These are phyloP conservation scores for Philaenus spumarius DNA, from an alignment of 1,140 invertebrate genomes.

Conservation along the genomic window DNA sequence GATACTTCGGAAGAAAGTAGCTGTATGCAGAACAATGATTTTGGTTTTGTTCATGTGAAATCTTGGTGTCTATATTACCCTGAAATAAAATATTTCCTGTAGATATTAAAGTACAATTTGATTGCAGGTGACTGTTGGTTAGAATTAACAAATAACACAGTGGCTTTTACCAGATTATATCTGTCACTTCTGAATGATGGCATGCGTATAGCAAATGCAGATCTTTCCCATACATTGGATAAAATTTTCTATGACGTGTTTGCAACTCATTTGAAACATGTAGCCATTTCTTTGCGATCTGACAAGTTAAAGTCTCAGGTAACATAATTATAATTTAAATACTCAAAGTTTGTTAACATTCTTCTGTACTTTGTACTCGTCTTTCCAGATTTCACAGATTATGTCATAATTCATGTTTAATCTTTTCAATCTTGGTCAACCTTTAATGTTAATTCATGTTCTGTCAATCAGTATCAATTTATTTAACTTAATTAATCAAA, in stretches of 20 bases:
- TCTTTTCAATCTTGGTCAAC: no score
- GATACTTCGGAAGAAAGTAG: no score
- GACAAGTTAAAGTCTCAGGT: constrained; percentile 52
- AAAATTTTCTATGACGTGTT: constrained; percentile 56
- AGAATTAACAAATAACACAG: constrained; percentile 59
- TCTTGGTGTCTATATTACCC: no score
- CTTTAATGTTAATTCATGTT: no score
- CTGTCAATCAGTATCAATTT: no score
- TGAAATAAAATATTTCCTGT: no score
- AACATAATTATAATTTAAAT: no score
- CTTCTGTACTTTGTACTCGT: no score
- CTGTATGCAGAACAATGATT: no score
- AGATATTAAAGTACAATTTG: not conserved
- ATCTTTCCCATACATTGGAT: constrained; percentile 55
- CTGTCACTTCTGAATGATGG: constrained; percentile 60
- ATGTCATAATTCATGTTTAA: not conserved
- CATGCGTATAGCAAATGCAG: constrained; percentile 54
- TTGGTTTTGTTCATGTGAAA: no score
- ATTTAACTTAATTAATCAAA: no score
- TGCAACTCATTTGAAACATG: constrained; percentile 55
- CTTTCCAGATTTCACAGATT: not conserved
- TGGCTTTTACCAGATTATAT: constrained; percentile 62
- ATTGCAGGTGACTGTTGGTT: constrained; percentile 56
- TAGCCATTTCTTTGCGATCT: constrained; percentile 50
- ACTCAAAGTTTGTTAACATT: no score